Conservation (phyloP, 2,113 vertebrate species). For the Ceyx margarethae region DNA sequence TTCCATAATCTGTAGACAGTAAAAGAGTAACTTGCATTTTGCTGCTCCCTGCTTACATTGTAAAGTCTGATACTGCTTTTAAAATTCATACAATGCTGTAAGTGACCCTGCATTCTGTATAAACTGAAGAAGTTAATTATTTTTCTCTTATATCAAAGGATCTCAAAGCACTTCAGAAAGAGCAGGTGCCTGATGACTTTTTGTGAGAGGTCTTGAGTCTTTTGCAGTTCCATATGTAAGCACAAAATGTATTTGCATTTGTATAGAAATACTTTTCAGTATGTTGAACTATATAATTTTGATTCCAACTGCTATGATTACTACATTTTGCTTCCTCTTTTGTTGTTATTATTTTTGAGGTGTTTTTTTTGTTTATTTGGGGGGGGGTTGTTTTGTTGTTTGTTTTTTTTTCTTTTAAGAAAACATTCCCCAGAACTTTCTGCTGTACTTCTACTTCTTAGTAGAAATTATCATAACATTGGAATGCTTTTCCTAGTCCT, state of each 20-base stretch:
- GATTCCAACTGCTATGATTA: not conserved
- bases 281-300: not conserved
- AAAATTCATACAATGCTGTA: not conserved
- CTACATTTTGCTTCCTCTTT: not conserved
- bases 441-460: not conserved
- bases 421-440: not conserved
- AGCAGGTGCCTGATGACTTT: not conserved
- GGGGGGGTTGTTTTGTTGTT: too few species aligned
- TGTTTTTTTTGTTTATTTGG: too few species aligned
- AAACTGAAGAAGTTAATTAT: not conserved
- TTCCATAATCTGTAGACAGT: not conserved
- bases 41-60: not conserved
- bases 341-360: too few species aligned
- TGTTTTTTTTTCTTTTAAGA: not conserved
- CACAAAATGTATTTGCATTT: not conserved
- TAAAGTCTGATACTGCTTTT: not conserved
- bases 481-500: not conserved
- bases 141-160: not conserved
- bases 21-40: not conserved
- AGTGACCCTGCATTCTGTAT: not conserved
- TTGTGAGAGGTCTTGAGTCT: not conserved
- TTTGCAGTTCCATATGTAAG: not conserved
- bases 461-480: not conserved
- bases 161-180: not conserved
- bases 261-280: not conserved